Evolutionary conservation across 2,797 vertebrate genomes (phyloP).

Genomic region (Microctenopoma steveboyesi): DNA sequence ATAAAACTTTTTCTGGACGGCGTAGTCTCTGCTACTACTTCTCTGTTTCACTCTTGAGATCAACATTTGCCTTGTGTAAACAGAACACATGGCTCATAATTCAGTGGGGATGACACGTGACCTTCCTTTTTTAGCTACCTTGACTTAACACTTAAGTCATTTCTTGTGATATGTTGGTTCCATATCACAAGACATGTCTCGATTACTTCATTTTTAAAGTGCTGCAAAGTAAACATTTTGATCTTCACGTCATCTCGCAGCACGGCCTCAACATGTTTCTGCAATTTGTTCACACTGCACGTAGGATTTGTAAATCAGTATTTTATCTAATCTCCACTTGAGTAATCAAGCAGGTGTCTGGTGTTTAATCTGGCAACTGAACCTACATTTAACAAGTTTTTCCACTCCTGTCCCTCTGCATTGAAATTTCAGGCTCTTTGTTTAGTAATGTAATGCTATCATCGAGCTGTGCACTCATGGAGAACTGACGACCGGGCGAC

Average conservation of each 20-base stretch:
- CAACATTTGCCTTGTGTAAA: background rate
- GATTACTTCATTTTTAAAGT: constrained; percentile 31
- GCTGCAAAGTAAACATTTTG: constrained; percentile 19
- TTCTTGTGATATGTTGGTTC: constrained; percentile 6
- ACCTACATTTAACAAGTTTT: constrained; percentile 54
- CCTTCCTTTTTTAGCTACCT: background rate
- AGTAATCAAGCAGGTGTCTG: constrained; percentile 64
- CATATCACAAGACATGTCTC: constrained; percentile 35
- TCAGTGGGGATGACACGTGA: background rate
- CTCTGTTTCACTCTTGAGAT: background rate
- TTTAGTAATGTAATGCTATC: constrained; percentile 44
- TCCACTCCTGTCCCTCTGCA: constrained; percentile 19
- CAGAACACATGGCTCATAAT: background rate
- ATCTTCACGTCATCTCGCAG: constrained; percentile 8
- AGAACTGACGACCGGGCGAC: constrained; percentile 39
- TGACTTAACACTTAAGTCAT: constrained; percentile 5
- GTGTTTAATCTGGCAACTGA: constrained; percentile 58
- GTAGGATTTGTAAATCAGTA: constrained; percentile 26
- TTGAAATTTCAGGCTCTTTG: constrained; percentile 41
- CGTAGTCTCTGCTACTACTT: no score
- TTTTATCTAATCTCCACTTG: constrained; percentile 50
- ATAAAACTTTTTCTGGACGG: background rate
- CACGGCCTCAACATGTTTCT: constrained; percentile 15
- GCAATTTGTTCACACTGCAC: constrained; percentile 27
- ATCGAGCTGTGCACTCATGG: constrained; percentile 23